Evolutionary conservation across 2,888 invertebrate species (phyloP), one percentile per base, ranked within the genome.

Genomic region (Leptopilina syphax): DNA sequence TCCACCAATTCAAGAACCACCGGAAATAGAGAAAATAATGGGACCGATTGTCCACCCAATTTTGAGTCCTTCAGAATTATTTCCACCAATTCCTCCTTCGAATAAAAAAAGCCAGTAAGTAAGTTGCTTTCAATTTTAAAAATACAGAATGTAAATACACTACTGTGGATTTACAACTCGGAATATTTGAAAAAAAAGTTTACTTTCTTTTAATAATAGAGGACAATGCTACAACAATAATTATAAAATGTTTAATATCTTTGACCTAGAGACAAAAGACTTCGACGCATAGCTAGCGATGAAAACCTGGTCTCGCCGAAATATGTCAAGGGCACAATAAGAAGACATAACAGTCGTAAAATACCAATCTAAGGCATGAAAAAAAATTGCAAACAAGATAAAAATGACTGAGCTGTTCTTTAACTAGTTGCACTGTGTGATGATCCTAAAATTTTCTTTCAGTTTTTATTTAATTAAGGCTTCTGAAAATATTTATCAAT

Each of bases 1-100:
- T 77, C 90, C 90, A 27, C 90, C 90, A 44, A 89, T 90, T 67
- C 87, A 87, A 77, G 89, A 90, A 77, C 89, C 89, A 7, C 84
- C 86, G 24, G 89, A 89, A 81, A 84, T 87, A 63, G 89, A 88
- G 68, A 87, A 86, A 79, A 86, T 88, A 13, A 89, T 90, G 90
- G 89, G 89, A 57, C 88, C 89, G 10, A 84, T 87, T 24, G 89
- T 89, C 57, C 88, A 87, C 81, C 89, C 88, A 44, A 80, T 88
- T 77, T 87, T 88, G 67, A 86, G 89, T 63, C 87, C 91, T 0
- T 86, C 88, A 13, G 87, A 87, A 24, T 83, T 90, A 9, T 90
- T 91, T 80, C 91, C 91, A 27, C 91, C 91, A 27, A 89, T 90
- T 79, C 84, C 87, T 8, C 83, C 84, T 2, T 78, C 82, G 34